Conservation (phyloP, 2,113 vertebrate species). For the Sterna hirundo region DNA sequence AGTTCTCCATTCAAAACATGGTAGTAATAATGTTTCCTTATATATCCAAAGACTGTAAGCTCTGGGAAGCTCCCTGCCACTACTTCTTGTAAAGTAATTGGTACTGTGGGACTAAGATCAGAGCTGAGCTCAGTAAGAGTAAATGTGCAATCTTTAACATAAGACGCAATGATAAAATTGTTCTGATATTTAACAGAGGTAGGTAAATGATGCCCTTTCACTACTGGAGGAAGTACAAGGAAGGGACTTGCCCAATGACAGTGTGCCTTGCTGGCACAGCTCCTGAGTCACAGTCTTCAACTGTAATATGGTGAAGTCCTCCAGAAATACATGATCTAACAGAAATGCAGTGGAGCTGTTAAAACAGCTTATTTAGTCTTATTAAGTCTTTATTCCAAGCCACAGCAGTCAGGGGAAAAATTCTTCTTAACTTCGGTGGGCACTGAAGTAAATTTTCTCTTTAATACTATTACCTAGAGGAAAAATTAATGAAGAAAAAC, state of each 20-base stretch:
- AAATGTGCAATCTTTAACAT: not conserved
- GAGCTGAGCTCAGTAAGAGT: not conserved
- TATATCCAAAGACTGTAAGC: not conserved
- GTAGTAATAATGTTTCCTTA: not conserved
- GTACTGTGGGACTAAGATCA: not conserved
- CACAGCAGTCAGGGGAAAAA: not conserved
- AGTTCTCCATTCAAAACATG: not conserved
- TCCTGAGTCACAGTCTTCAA: not conserved
- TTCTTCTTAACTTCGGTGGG: not conserved
- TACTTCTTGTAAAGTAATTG: not conserved
- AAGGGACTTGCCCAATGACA: not conserved
- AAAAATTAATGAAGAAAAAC: not conserved
- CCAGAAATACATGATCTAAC: not conserved
- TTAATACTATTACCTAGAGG: not conserved
- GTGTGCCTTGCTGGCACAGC: not conserved
- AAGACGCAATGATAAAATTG: not conserved
- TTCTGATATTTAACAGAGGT: constrained; percentile 4
- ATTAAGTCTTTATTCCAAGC: not conserved
- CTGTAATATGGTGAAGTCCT: not conserved
- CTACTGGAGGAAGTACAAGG: not conserved
- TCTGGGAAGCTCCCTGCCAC: not conserved
- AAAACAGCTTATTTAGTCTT: not conserved
- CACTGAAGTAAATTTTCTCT: not conserved
- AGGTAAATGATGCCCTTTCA: not conserved
- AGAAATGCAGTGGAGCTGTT: not conserved